Evolutionary conservation across 2,113 vertebrate genomes (phyloP), one percentile per base, ranked within the genome.

Genomic region (Choloepus hoffmanni): DNA sequence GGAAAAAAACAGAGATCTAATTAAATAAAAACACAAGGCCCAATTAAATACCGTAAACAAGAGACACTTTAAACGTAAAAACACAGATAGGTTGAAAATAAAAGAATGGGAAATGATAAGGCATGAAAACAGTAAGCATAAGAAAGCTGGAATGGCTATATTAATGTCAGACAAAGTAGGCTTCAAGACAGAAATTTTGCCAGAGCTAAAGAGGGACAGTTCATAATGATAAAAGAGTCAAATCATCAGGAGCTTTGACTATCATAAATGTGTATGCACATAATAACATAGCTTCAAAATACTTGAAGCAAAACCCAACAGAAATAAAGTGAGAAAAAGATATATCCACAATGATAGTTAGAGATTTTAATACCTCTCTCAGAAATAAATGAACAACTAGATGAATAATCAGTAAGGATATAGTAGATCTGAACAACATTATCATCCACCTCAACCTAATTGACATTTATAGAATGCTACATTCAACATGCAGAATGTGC

Each of bases 381-480:
- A 92, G 45, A 89, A 89, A 78, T 48, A 28, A 67, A 79, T 16
- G 14, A 94, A 90, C 58, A 60, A 83, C 45, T 81, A 55, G 50
- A 87, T 30, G 74, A 76, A 96, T 68, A 86, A 81, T 67, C 55
- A 86, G 48, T 68, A 86, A 90, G 83, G 60, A 76, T 55, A 50
- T 50, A 50, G 48, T 9, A 11, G 48, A 50, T 11, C 48, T 50
- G 48, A 50, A 9, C 36, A 36, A 36, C 48, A 50, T 50, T 50
- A 50, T 50, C 48, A 50, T 9, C 48, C 48, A 50, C 48, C 48
- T 50, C 14, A 15, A 55, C 14, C 68, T 74, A 68, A 72, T 2
- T 78, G 53, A 83, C 24, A 55, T 65, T 43, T 53, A 48, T 2
- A 85, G 19, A 58, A 60, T 70, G 70, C 10, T 36, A 48, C 7